Percentiles rank a stretch among this genome's conserved stretches.
Conservation (phyloP, 1,140 invertebrate species). For the Stenopsyche tienmushanensis region DNA sequence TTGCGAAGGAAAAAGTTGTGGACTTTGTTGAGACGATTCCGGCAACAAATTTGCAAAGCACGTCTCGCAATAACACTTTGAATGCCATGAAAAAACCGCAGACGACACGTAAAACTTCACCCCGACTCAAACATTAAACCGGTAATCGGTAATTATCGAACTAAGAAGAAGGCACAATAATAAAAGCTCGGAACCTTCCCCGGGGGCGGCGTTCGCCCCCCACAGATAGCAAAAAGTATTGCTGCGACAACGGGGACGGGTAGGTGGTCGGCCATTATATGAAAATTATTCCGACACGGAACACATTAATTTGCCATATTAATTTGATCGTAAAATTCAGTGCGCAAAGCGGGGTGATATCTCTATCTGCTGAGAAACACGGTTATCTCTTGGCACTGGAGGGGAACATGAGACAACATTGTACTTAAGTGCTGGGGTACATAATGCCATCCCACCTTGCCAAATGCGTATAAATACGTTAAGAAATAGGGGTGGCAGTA, state of each 20-base stretch:
- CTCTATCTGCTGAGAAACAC: conserved; percentile 27
- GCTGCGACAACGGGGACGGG: conserved; percentile 5
- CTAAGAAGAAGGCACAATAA: conserved; percentile 31
- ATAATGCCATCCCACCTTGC: conserved; percentile 15
- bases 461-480: conserved; percentile 38
- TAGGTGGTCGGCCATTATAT: conserved; percentile 36
- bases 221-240: conserved; percentile 26
- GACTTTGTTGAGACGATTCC: conserved; percentile 28
- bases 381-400: conserved; percentile 24
- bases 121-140: conserved; percentile 37
- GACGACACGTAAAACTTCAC: conserved; percentile 39
- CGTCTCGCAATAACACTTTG: conserved; percentile 38
- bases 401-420: conserved; percentile 38
- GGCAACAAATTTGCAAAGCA: conserved; percentile 34
- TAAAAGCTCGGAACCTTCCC: conserved; percentile 34
- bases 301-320: conserved; percentile 61
- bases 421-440: conserved; percentile 33
- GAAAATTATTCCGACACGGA: conserved; percentile 42
- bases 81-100: conserved; percentile 40
- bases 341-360: conserved; percentile 36
- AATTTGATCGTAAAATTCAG: conserved; percentile 58
- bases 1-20: neutral
- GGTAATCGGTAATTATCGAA: conserved; percentile 42
- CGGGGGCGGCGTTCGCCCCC: conserved; percentile 18
- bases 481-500: conserved; percentile 31